Percentiles rank a stretch among this genome's conserved stretches.
Evolutionary conservation across 2,113 vertebrate species (phyloP).

Genomic region (Empidonax traillii): DNA sequence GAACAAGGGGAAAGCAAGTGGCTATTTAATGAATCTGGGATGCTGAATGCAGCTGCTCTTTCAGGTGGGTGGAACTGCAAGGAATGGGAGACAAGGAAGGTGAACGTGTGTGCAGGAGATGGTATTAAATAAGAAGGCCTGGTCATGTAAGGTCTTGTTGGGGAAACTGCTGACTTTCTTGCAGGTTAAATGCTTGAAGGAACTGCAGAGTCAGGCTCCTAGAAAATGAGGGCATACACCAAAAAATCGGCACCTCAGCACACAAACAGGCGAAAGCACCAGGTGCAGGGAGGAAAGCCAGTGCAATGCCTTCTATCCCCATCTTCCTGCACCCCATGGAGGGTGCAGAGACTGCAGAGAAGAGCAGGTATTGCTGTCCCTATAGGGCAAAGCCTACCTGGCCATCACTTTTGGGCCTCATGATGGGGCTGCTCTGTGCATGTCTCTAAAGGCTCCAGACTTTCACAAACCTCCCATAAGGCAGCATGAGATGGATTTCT

Average conservation of each 20-base stretch:
- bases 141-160: slow-evolving; percentile 14
- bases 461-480: background rate
- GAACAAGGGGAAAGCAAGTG: background rate
- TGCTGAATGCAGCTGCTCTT: background rate
- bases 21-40: background rate
- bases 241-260: slow-evolving; percentile 2
- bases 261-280: background rate
- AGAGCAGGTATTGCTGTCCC: background rate
- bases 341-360: background rate
- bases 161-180: slow-evolving; percentile 42
- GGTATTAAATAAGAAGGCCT: background rate
- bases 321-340: background rate
- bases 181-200: background rate
- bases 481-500: background rate
- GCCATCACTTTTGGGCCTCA: background rate
- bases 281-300: background rate
- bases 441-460: background rate
- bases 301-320: background rate
- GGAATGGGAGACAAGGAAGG: background rate
- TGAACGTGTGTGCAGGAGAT: background rate
- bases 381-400: background rate
- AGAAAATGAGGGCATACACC: background rate
- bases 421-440: background rate
- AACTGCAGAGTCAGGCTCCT: slow-evolving; percentile 24
- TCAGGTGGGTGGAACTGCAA: background rate